These are phyloP conservation scores for Tragelaphus strepsiceros DNA, from an alignment of 2,113 vertebrate genomes.

Conservation along the genomic window DNA sequence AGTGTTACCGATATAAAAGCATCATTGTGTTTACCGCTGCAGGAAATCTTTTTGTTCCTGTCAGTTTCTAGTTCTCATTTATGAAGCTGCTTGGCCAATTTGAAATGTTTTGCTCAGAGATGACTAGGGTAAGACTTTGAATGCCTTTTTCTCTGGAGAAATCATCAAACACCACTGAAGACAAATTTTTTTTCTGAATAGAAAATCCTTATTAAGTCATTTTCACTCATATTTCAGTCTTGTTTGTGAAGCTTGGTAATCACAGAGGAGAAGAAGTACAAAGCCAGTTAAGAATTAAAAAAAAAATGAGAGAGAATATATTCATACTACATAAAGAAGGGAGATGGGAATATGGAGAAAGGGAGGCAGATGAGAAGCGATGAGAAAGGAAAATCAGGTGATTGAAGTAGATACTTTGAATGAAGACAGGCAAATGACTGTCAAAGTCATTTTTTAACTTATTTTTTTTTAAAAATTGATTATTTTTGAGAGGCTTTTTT, in stretches of 20 bases:
- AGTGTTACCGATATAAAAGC: conserved; percentile 36
- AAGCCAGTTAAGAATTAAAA: not conserved
- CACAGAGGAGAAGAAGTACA: not conserved
- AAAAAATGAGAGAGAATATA: not conserved
- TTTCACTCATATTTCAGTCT: not conserved
- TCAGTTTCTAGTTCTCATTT: not conserved
- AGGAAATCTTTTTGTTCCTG: conserved; percentile 26
- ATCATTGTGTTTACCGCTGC: conserved; percentile 16
- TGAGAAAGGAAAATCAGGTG: not conserved
- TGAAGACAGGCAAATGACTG: not conserved
- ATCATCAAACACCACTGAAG: conserved; percentile 11
- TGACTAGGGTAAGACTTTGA: not conserved
- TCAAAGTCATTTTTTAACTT: not conserved
- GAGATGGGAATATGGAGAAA: not conserved
- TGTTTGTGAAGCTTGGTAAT: not conserved
- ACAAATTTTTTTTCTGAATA: conserved; percentile 22
- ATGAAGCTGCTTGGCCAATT: conserved; percentile 23
- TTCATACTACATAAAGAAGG: not conserved
- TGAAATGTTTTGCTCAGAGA: conserved; percentile 52
- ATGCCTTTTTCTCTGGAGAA: conserved; percentile 42
- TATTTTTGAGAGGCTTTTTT: not conserved
- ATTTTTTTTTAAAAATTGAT: not conserved
- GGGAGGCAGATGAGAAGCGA: not conserved
- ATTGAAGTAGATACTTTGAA: not conserved
- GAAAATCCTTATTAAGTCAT: conserved; percentile 42